A percentile compares a stretch with the other conserved stretches of the same genome.
phyloP scores from a whole-genome alignment of 2,797 vertebrate genomes.

The Pyrocephalus nanus region DNA sequence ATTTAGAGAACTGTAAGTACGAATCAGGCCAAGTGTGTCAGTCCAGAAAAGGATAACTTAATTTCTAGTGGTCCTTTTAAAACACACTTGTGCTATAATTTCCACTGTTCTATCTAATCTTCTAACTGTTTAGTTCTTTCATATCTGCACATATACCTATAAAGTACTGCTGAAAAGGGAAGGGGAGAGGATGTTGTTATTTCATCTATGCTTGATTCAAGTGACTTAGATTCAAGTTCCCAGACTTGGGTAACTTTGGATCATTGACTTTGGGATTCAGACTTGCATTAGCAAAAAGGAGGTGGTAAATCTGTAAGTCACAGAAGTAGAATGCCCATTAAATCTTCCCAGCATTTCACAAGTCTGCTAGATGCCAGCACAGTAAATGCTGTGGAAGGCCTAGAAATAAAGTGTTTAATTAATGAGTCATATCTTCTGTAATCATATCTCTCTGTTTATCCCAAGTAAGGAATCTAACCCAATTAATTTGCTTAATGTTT shows the following conservation, averaged over 20 bases:
- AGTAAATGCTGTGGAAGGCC: not conserved
- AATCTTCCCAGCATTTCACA: not conserved
- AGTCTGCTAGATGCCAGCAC: not conserved
- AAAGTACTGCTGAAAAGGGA: not conserved
- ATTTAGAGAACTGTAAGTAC: not conserved
- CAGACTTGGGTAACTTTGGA: not conserved
- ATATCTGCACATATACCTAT: not conserved
- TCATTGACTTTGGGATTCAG: not conserved
- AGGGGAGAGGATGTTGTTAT: not conserved
- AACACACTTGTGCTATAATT: not conserved
- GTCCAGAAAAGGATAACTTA: not conserved
- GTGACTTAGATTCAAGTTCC: not conserved
- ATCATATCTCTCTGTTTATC: not conserved
- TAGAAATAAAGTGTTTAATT: not conserved
- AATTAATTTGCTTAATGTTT: conserved; percentile 28
- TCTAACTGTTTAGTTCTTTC: not conserved
- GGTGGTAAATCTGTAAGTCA: not conserved
- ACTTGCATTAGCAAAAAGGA: not conserved
- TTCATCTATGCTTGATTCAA: not conserved
- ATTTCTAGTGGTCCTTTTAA: not conserved
- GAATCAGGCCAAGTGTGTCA: not conserved
- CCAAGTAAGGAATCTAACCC: not conserved
- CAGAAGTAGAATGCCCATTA: not conserved
- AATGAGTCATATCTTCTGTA: not conserved
- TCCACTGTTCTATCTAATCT: not conserved